These are phyloP conservation scores for Apogon hyalosoma DNA, from an alignment of 2,797 vertebrate genomes.

Conservation along the genomic window DNA sequence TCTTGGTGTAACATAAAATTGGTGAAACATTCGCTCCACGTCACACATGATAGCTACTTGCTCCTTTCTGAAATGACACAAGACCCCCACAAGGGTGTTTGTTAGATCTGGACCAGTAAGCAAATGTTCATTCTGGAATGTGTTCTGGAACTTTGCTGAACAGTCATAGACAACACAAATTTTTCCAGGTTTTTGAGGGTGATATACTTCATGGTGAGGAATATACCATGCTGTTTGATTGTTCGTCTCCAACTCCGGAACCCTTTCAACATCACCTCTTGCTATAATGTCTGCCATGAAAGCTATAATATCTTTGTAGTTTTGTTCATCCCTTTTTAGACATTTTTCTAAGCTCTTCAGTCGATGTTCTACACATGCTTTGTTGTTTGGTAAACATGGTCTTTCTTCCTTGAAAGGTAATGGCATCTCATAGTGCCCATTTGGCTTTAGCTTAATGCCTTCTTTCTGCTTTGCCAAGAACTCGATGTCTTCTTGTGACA, in stretches of 20 bases:
- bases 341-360: too few species aligned
- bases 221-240: slow-evolving; percentile 30
- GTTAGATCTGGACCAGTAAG: slow-evolving; percentile 31
- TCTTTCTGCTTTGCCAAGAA: neutral
- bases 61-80: slow-evolving; percentile 25
- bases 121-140: slow-evolving; percentile 31
- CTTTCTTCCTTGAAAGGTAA: neutral
- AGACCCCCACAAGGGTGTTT: slow-evolving; percentile 22
- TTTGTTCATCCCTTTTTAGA: neutral
- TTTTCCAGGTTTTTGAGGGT: slow-evolving; percentile 7
- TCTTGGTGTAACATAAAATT: neutral
- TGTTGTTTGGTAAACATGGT: neutral
- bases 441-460: neutral
- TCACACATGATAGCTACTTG: slow-evolving; percentile 30
- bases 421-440: neutral
- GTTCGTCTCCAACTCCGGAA: neutral
- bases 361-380: neutral
- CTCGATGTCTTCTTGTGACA: neutral
- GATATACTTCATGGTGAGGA: slow-evolving; percentile 26
- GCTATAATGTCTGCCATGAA: neutral
- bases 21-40: slow-evolving; percentile 13
- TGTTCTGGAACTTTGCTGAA: slow-evolving; percentile 18
- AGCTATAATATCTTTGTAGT: neutral
- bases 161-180: slow-evolving; percentile 31
- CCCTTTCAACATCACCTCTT: neutral